Percentiles rank a stretch among this genome's conserved stretches.
These are phyloP conservation scores for Galeopsomyia nigrocyanea DNA, from an alignment of 2,888 invertebrate species.

Conservation along the genomic window DNA sequence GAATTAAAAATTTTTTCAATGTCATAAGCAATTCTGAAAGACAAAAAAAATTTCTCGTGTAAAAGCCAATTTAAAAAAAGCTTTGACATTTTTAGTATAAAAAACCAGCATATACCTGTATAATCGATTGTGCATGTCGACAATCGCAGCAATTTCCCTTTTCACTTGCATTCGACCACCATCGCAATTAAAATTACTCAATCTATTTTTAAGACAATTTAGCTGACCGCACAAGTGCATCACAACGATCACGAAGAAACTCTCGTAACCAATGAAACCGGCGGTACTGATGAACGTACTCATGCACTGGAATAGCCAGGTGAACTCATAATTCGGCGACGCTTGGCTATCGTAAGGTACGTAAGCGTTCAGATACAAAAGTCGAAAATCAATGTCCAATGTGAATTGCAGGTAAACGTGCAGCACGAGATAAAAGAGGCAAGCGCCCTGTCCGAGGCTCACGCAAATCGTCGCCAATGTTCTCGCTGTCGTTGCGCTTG, in stretches of 20 bases:
- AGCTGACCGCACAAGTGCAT: constrained; percentile 27
- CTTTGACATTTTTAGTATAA: not conserved
- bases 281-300: constrained; percentile 1
- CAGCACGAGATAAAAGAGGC: not conserved
- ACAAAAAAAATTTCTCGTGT: not conserved
- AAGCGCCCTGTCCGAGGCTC: constrained; percentile 2
- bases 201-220: not conserved
- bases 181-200: not conserved
- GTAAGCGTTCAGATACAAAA: not conserved
- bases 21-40: constrained; percentile 47
- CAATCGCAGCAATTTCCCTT: not conserved
- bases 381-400: too few relatives aligned
- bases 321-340: constrained; percentile 12
- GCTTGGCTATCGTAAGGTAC: constrained; percentile 1
- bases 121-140: not conserved
- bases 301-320: constrained; percentile 5
- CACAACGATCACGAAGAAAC: constrained; percentile 15
- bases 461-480: constrained; percentile 18
- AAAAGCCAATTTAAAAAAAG: too few relatives aligned
- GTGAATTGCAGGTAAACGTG: not conserved
- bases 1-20: constrained; percentile 56
- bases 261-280: constrained; percentile 1
- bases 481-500: constrained; percentile 2
- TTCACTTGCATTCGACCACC: not conserved
- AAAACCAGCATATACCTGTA: not conserved